Percentiles rank a stretch among this genome's conserved stretches.
Evolutionary conservation across 2,113 vertebrate genomes (phyloP).

Genomic region (Festucalex cinctus): DNA sequence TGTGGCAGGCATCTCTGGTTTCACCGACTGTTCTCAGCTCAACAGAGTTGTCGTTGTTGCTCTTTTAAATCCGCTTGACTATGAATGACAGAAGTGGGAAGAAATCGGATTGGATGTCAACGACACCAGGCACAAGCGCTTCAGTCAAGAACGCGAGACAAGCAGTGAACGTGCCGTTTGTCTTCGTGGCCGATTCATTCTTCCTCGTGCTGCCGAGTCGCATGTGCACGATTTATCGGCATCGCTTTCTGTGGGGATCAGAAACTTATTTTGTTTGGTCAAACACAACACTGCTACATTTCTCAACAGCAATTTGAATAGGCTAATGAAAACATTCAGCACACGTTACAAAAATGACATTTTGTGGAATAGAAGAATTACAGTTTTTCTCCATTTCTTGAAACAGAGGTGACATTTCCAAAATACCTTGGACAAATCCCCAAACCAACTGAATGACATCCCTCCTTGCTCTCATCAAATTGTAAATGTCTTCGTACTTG

Average conservation of each 20-base stretch:
- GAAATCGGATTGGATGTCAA: slow-evolving; percentile 48
- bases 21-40: slow-evolving; percentile 32
- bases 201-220: slow-evolving; percentile 18
- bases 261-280: slow-evolving; percentile 10
- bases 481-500: too few relatives aligned
- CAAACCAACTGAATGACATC: too few relatives aligned
- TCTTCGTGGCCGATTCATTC: slow-evolving; percentile 33
- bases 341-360: too few relatives aligned
- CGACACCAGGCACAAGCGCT: slow-evolving; percentile 19
- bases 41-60: slow-evolving; percentile 13
- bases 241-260: not conserved
- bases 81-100: slow-evolving; percentile 42
- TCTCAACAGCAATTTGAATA: not conserved
- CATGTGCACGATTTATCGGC: not conserved
- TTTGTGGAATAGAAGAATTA: too few relatives aligned
- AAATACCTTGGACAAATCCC: too few relatives aligned
- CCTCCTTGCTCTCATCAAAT: too few relatives aligned
- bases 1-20: slow-evolving; percentile 22
- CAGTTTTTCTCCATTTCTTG: too few relatives aligned
- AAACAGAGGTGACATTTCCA: too few relatives aligned
- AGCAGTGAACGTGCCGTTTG: slow-evolving; percentile 33
- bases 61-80: slow-evolving; percentile 33
- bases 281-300: slow-evolving; percentile 9
- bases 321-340: not conserved
- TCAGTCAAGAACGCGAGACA: slow-evolving; percentile 30